phyloP scores from a whole-genome alignment of 2,113 vertebrate genomes.

The Scomber colias region DNA sequence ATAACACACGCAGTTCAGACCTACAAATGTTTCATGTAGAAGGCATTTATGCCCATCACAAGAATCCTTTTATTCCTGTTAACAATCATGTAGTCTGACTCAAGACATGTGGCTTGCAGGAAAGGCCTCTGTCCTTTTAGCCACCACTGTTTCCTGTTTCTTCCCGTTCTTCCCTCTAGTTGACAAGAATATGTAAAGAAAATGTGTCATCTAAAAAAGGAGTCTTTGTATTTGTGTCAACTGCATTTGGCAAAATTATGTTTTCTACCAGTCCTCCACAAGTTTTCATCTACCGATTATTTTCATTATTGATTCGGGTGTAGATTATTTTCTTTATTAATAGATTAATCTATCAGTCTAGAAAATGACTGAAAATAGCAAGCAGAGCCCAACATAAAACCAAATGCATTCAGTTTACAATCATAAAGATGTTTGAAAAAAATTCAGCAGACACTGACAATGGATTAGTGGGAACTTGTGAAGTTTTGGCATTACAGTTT shows the following conservation, averaged over 20 bases:
- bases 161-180: background rate
- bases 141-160: background rate
- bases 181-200: background rate
- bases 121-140: background rate
- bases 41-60: background rate
- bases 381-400: no score
- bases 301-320: background rate
- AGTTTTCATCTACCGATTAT: no score
- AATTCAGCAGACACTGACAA: no score
- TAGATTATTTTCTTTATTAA: background rate
- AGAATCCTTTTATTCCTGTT: background rate
- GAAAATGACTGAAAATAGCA: no score
- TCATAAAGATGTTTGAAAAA: no score
- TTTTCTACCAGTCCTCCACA: no score
- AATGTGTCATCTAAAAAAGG: background rate
- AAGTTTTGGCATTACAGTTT: no score
- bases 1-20: background rate
- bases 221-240: background rate
- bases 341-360: no score
- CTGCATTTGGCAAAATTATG: background rate
- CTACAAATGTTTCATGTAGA: constrained; percentile 3
- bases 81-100: constrained; percentile 12
- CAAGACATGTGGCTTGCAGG: background rate
- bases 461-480: no score
- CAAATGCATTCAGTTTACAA: no score